Base-by-base conservation (phyloP, 1,140 invertebrate species). In the Heterodera schachtii region DNA sequence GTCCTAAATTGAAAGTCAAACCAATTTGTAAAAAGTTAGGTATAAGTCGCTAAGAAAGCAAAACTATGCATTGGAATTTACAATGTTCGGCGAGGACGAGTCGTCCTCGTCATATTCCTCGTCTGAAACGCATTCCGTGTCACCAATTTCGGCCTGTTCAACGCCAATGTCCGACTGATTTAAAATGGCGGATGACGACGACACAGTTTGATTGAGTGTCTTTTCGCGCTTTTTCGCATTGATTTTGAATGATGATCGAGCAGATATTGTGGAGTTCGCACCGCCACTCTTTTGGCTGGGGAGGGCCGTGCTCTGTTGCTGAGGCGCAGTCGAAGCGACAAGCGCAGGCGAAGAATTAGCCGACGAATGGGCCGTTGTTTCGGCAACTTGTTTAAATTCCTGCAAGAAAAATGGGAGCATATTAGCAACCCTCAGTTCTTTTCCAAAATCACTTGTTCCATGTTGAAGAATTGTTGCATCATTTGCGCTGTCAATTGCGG, bases 381-480 rank as follows among this genome's bases (percentile, higher is more conserved):
- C 66, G 6, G 82, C 82, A 66, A 75, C 82, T 83, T 83, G 71
- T 78, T 83, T 83, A 47, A 83, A 83, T 75, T 84, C 69, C 82
- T 83, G 67, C 66, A 83, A 83, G 3, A 21, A 13, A 31, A n/a
- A 43, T 52, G 52, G 13, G 47, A 46, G 31, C 69, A 64, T 78
- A 49, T 13, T n/a, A 7, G 43, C 13, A 82, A 74, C 70, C 4
- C 47, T 9, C 9, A 46, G 44, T 13, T 16, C 21, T 21, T n/a
- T n/a, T n/a, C n/a, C n/a, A n/a, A n/a, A n/a, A 52, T 8, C 3
- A 83, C 82, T 74, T 83, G 80, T 79, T 83, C 82, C 44, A 83
- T 81, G 41, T 83, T 73, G 60, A 83, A 83, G 69, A 83, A 83
- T 60, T 83, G 82, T 73, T 83, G 82, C 82, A 83, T 83, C 74